Evolutionary conservation across 1,140 invertebrate species (phyloP).

Genomic region (Calycopis cecrops): DNA sequence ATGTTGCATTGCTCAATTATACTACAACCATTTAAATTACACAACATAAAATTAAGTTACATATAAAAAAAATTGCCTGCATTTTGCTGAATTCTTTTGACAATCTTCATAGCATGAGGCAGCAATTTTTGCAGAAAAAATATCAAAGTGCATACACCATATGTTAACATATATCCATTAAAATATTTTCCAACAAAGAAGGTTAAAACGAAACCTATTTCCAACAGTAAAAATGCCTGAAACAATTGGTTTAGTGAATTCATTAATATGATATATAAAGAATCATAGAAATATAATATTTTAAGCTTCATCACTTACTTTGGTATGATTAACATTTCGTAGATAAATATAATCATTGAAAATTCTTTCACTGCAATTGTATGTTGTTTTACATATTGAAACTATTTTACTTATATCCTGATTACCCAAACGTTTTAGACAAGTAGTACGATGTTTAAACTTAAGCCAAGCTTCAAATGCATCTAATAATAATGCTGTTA

Average conservation of each 20-base stretch:
- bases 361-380: conserved; percentile 36
- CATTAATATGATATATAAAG: not conserved
- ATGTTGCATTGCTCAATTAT: too few species aligned
- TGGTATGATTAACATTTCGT: conserved; percentile 58
- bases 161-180: conserved; percentile 51
- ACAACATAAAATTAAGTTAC: conserved; percentile 14
- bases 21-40: too few species aligned
- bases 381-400: conserved; percentile 27
- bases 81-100: conserved; percentile 51
- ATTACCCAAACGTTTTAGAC: conserved; percentile 45
- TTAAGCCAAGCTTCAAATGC: conserved; percentile 63
- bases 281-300: not conserved
- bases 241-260: conserved; percentile 28
- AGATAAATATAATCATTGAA: conserved; percentile 45
- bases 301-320: conserved; percentile 37
- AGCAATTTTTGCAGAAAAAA: conserved; percentile 43
- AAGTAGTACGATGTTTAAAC: conserved; percentile 60
- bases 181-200: conserved; percentile 52
- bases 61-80: conserved; percentile 41
- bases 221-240: conserved; percentile 58
- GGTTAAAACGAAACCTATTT: conserved; percentile 44
- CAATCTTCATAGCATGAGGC: conserved; percentile 37
- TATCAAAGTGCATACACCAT: conserved; percentile 41
- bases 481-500: conserved; percentile 41
- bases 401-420: conserved; percentile 41